Conservation (phyloP, 2,888 invertebrate species). For the Eilema griseolum region DNA sequence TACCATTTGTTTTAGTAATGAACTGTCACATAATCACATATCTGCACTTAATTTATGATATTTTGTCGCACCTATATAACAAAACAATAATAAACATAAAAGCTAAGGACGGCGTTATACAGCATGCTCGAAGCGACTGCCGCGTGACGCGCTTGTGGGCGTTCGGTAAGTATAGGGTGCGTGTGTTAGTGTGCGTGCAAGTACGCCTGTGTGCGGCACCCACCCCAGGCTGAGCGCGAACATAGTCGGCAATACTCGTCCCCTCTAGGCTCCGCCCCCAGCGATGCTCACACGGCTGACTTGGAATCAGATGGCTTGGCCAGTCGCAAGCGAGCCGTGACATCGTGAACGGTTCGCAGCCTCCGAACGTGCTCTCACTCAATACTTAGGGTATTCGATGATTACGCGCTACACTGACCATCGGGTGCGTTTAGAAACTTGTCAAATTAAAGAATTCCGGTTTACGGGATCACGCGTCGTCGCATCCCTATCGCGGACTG, state of each 20-base stretch:
- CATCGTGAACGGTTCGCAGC: slow-evolving; percentile 85
- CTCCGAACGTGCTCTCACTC: slow-evolving; percentile 71
- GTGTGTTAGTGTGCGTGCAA: slow-evolving; percentile 49
- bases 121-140: slow-evolving; percentile 53
- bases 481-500: slow-evolving; percentile 67
- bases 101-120: slow-evolving; percentile 49
- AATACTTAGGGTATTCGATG: slow-evolving; percentile 81
- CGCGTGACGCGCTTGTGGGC: slow-evolving; percentile 46
- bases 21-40: slow-evolving; percentile 19
- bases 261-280: slow-evolving; percentile 77
- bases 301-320: slow-evolving; percentile 86
- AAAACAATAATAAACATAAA: slow-evolving; percentile 39
- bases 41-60: slow-evolving; percentile 17
- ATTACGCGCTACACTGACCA: slow-evolving; percentile 84
- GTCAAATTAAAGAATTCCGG: slow-evolving; percentile 81
- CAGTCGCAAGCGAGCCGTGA: slow-evolving; percentile 86
- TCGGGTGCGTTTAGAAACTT: slow-evolving; percentile 76
- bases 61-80: slow-evolving; percentile 16
- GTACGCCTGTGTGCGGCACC: slow-evolving; percentile 68
- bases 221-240: slow-evolving; percentile 71
- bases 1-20: slow-evolving; percentile 6
- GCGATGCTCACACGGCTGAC: slow-evolving; percentile 86
- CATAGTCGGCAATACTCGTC: slow-evolving; percentile 57
- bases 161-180: slow-evolving; percentile 51
- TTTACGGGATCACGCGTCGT: slow-evolving; percentile 65